These are phyloP conservation scores for Reticulitermes lucifugus DNA, from an alignment of 2,888 invertebrate genomes.

Conservation along the genomic window DNA sequence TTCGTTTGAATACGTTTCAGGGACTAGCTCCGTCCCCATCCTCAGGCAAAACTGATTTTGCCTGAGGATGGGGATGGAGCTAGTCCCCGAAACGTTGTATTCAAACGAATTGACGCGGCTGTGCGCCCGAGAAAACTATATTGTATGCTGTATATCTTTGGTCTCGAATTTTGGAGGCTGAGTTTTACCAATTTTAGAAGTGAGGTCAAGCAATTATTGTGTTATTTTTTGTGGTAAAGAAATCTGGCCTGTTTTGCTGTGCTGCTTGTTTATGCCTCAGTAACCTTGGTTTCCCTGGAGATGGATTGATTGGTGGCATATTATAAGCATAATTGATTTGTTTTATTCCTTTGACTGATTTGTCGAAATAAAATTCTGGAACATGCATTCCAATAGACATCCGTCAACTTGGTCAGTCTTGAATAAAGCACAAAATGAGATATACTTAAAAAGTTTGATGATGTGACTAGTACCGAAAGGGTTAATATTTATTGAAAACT, in stretches of 20 bases:
- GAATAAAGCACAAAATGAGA: background rate
- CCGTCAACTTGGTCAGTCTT: background rate
- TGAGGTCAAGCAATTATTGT: background rate
- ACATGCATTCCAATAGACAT: constrained; percentile 4
- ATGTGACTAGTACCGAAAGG: constrained; percentile 21
- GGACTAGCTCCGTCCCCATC: too few species aligned
- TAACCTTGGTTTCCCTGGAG: background rate
- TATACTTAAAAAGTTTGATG: constrained; percentile 6
- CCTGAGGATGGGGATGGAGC: too few species aligned
- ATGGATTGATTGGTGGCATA: background rate
- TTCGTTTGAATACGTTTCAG: too few species aligned
- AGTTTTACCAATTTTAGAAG: background rate
- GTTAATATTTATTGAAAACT: constrained; percentile 31
- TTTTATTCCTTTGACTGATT: background rate
- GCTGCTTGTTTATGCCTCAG: background rate
- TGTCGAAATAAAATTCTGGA: background rate
- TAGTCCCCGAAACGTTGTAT: too few species aligned
- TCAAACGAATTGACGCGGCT: too few species aligned
- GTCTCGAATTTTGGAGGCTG: background rate
- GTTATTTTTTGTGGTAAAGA: background rate
- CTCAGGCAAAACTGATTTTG: too few species aligned
- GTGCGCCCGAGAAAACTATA: too few species aligned
- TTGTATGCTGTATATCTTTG: background rate
- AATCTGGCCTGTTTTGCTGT: background rate
- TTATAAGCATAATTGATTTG: background rate